Evolutionary conservation across 2,797 vertebrate species (phyloP), one percentile per base, ranked within the genome.

Genomic region (Tachyglossus aculeatus): DNA sequence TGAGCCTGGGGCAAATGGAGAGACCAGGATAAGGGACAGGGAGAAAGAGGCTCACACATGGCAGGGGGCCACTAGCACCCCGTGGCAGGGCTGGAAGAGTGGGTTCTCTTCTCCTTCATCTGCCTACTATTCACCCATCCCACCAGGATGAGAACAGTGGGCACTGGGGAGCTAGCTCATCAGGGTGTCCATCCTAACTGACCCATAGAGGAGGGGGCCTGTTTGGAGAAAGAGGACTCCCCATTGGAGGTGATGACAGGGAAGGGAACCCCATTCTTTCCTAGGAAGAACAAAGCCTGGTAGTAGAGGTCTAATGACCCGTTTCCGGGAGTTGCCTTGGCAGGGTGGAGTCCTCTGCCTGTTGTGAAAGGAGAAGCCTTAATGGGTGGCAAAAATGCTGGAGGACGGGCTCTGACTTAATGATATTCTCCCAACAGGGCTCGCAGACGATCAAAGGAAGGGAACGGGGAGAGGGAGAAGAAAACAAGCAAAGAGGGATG

Each of bases 351-450:
- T 3, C 61, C 58, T 68, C 61, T 61, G 44, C 27, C 27, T 38
- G 27, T 31, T 34, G 43, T 22, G 61, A 48, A 22, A 62, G 32
- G 54, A n/a, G 57, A 31, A 22, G 1, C 39, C 59, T 73, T 78
- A 55, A 48, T 64, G 51, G 63, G 67, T 44, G 40, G 54, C 56
- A 79, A 48, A 75, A 83, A 75, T 71, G 62, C 39, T n/a, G n/a
- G n/a, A n/a, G 34, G 64, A 70, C 66, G 10, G 55, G 65, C 75
- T 38, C 43, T 78, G 60, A 47, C 50, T 41, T 39, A 54, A 48
- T 43, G 38, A 53, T 67, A 45, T 58, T 67, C 74, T 33, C 48
- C 57, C 31, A 31, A 50, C 50, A 50, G 52, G 62, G 34, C 36
- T 52, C 21, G 21, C 4, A 11, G 40, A 14, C 39, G 55, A 81